These are phyloP conservation scores for Penaeus indicus DNA, from an alignment of 1,140 invertebrate genomes.

Conservation along the genomic window DNA sequence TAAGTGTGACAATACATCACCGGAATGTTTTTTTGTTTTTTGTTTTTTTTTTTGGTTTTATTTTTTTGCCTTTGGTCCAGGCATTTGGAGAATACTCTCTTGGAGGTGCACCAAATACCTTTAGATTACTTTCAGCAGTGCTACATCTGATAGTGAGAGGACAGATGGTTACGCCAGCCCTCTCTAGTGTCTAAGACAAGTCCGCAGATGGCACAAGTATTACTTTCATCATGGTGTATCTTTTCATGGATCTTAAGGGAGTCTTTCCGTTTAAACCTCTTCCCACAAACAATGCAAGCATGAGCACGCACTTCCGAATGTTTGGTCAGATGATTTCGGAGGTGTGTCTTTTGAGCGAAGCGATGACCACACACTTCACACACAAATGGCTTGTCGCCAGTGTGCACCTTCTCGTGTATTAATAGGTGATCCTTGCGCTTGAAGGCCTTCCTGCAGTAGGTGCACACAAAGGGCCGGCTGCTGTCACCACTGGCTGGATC, in stretches of 20 bases:
- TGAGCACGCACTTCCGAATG: constrained; percentile 64
- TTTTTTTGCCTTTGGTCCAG: too few species aligned
- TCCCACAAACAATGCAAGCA: constrained; percentile 62
- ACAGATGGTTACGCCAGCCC: constrained; percentile 49
- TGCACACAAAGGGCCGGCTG: constrained; percentile 77
- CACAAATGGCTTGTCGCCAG: constrained; percentile 74
- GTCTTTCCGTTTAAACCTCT: constrained; percentile 66
- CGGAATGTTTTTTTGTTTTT: background rate
- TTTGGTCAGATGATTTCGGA: constrained; percentile 65
- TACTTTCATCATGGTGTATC: constrained; percentile 62
- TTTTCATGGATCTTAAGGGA: constrained; percentile 65
- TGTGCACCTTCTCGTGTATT: constrained; percentile 79
- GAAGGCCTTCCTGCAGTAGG: constrained; percentile 77
- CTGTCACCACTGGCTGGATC: constrained; percentile 68
- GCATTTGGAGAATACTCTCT: too few species aligned
- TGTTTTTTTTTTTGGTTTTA: too few species aligned
- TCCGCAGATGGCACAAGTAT: constrained; percentile 60
- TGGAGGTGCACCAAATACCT: too few species aligned
- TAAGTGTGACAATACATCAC: constrained; percentile 23
- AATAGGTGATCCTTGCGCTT: constrained; percentile 78
- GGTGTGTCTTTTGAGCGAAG: constrained; percentile 65
- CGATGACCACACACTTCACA: constrained; percentile 67
- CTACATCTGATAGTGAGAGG: constrained; percentile 55
- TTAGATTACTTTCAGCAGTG: background rate
- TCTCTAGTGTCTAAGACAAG: constrained; percentile 49